Evolutionary conservation across 2,888 invertebrate species (phyloP), one percentile per base, ranked within the genome.

Genomic region (Drosophila anomalata): DNA sequence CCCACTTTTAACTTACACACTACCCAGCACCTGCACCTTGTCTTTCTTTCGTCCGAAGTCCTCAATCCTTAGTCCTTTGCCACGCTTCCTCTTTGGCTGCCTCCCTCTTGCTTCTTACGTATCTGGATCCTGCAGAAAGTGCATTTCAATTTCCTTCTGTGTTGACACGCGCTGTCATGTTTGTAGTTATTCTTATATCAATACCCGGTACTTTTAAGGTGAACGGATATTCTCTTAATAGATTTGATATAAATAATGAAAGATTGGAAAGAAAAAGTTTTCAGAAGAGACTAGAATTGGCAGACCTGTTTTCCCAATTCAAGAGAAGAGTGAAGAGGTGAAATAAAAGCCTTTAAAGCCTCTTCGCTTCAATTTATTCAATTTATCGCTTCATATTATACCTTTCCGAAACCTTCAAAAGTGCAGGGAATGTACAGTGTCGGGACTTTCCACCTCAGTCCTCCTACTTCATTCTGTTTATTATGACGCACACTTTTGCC

Each of bases 141-240:
- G 81, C 75, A 78, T 63, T 78, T 63, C 58, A 56, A 77, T 81
- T 75, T 78, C 57, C 57, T 14, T 36, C 46, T 52, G 44, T 68
- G 57, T 20, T 22, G 69, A 44, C 55, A 55, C 48, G 47, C 46
- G 47, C 20, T 29, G 61, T 22, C 24, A 17, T 58, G 33, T 22
- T 31, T 33, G 20, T 14, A 20, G 67, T 55, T 54, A 36, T 47
- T 36, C 6, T 36, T 36, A n/a, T 36, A 36, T n/a, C n/a, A 2
- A 36, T 36, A 36, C 36, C 36, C 36, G 36, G 36, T 36, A 36
- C 36, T 36, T 36, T 6, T 14, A 2, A 7, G 0, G 1, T n/a
- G 7, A 14, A 36, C 14, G 36, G 36, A 36, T 36, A 7, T 36
- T 6, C 36, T 36, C 36, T 9, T 8, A 2, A 29, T 2, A 9